These are phyloP conservation scores for Drosophila pallidifrons DNA, from an alignment of 1,140 invertebrate species.

Conservation along the genomic window DNA sequence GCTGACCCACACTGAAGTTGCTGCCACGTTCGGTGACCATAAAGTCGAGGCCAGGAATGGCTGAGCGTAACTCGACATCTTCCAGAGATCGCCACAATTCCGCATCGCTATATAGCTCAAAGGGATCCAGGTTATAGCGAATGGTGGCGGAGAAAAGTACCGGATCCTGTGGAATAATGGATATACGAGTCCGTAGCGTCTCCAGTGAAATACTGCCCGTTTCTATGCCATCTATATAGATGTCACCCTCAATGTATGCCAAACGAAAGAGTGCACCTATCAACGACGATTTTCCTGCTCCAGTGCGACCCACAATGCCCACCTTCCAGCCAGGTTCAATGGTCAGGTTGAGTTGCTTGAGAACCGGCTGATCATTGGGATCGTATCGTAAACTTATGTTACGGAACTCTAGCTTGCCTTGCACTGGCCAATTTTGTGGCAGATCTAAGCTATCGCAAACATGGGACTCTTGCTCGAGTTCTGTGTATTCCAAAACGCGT, in stretches of 20 bases:
- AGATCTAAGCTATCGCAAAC: constrained; percentile 69
- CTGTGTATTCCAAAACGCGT: constrained; percentile 90
- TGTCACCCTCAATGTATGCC: constrained; percentile 86
- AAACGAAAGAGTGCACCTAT: constrained; percentile 91
- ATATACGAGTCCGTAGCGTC: constrained; percentile 89
- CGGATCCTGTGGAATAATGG: constrained; percentile 91
- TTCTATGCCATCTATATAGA: constrained; percentile 89
- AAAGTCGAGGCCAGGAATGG: constrained; percentile 87
- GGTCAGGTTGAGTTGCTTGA: constrained; percentile 88
- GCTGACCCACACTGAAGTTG: constrained; percentile 94
- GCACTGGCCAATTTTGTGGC: constrained; percentile 85
- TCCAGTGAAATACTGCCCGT: constrained; percentile 88
- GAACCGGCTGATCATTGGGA: constrained; percentile 87
- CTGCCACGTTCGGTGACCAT: constrained; percentile 89
- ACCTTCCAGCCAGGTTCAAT: constrained; percentile 89
- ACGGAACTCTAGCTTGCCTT: constrained; percentile 87
- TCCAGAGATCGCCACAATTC: constrained; percentile 83
- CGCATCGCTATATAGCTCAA: constrained; percentile 88
- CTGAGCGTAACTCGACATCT: constrained; percentile 86
- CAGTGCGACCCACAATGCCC: constrained; percentile 89
- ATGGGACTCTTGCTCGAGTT: constrained; percentile 85
- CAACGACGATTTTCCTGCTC: constrained; percentile 94
- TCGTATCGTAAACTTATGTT: constrained; percentile 89
- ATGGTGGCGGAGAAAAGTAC: constrained; percentile 92
- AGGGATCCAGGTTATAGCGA: constrained; percentile 94